phyloP scores from a whole-genome alignment of 2,113 vertebrate species.

The Pteronura brasiliensis region DNA sequence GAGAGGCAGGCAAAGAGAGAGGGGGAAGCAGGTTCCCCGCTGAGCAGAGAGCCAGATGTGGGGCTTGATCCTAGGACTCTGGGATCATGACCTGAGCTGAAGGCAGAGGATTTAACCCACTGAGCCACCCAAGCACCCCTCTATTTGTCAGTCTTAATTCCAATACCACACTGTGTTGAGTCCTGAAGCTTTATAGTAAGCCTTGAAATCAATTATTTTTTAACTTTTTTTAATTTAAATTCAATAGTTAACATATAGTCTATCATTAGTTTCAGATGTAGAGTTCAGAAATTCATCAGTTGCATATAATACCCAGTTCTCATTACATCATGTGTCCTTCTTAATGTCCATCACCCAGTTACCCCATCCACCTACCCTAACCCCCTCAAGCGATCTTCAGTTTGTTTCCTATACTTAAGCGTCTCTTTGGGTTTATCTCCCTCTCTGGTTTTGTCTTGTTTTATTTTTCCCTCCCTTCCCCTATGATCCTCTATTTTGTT shows the following conservation, averaged over 20 bases:
- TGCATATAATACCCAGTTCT: background rate
- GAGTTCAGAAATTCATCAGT: background rate
- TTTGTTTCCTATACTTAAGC: too few relatives aligned
- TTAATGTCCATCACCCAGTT: background rate
- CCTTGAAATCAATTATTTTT: background rate
- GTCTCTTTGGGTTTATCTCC: background rate
- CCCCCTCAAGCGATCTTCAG: too few relatives aligned
- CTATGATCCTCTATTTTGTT: background rate
- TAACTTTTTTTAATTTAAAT: background rate
- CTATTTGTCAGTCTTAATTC: background rate
- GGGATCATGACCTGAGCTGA: too few relatives aligned
- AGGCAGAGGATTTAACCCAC: too few relatives aligned
- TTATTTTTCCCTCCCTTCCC: background rate
- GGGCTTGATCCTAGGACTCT: too few relatives aligned
- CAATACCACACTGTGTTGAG: background rate
- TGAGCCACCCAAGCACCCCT: too few relatives aligned
- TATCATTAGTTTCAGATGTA: background rate
- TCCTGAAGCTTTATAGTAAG: background rate
- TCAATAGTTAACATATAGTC: background rate
- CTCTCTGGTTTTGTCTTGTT: background rate
- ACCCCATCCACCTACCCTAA: background rate
- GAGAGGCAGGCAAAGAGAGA: too few relatives aligned
- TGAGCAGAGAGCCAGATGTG: too few relatives aligned
- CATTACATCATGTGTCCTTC: background rate
- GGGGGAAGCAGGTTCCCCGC: too few relatives aligned